phyloP scores from a whole-genome alignment of 1,140 invertebrate genomes.

The Nilaparvata lugens region DNA sequence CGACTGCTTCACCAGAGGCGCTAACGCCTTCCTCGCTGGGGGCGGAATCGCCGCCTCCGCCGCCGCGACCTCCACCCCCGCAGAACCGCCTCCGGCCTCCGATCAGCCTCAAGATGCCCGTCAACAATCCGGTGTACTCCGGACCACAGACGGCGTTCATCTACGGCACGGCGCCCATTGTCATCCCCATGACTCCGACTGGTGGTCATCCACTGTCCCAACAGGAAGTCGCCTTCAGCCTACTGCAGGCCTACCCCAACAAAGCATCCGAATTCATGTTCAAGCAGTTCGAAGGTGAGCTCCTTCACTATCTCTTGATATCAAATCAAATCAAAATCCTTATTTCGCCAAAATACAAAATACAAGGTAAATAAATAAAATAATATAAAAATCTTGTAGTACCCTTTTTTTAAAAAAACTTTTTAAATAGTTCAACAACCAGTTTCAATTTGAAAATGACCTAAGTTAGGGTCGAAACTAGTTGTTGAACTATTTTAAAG shows the following conservation, averaged over 20 bases:
- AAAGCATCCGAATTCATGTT: slow-evolving; percentile 64
- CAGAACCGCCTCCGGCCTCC: slow-evolving; percentile 12
- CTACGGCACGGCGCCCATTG: slow-evolving; percentile 12
- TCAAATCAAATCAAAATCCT: too few relatives aligned
- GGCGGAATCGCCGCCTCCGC: background rate
- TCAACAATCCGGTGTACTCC: background rate
- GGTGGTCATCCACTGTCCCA: slow-evolving; percentile 36
- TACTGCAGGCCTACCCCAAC: slow-evolving; percentile 47
- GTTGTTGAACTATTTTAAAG: too few relatives aligned
- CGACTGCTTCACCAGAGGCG: background rate
- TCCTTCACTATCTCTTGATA: too few relatives aligned
- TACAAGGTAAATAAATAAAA: too few relatives aligned
- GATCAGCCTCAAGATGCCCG: slow-evolving; percentile 18
- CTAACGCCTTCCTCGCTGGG: background rate
- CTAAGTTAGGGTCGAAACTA: too few relatives aligned
- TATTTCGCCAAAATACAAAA: too few relatives aligned
- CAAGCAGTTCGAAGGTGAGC: slow-evolving; percentile 56
- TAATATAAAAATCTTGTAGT: too few relatives aligned
- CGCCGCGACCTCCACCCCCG: slow-evolving; percentile 2
- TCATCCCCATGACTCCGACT: slow-evolving; percentile 17
- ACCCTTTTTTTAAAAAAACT: too few relatives aligned
- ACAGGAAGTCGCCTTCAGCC: slow-evolving; percentile 36
- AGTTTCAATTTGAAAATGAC: too few relatives aligned
- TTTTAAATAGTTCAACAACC: too few relatives aligned
- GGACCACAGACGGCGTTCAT: slow-evolving; percentile 9